These are phyloP conservation scores for Cygnus olor DNA, from an alignment of 2,797 vertebrate genomes.

Conservation along the genomic window DNA sequence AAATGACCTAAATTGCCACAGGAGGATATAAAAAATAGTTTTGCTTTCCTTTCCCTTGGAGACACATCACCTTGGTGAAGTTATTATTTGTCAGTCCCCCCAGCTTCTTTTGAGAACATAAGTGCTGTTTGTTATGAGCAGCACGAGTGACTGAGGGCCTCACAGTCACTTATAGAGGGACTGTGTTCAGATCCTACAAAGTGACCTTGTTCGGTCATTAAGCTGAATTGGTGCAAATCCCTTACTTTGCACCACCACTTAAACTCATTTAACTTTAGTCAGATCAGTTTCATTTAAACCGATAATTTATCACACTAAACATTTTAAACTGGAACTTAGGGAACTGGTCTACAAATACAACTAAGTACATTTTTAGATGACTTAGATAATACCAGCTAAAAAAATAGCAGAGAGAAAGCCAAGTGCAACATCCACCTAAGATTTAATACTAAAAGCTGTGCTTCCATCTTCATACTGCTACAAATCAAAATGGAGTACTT, in stretches of 20 bases:
- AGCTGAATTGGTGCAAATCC: slow-evolving; percentile 48
- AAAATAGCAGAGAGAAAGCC: neutral
- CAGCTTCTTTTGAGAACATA: slow-evolving; percentile 20
- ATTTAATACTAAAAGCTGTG: slow-evolving; percentile 32
- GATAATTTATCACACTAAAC: slow-evolving; percentile 44
- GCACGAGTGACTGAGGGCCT: slow-evolving; percentile 43
- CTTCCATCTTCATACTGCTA: slow-evolving; percentile 53
- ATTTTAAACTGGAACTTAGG: neutral
- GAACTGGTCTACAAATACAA: neutral
- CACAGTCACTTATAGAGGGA: slow-evolving; percentile 20
- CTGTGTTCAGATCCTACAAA: slow-evolving; percentile 30
- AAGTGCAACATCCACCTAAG: slow-evolving; percentile 1
- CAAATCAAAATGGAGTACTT: slow-evolving; percentile 63
- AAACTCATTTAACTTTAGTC: slow-evolving; percentile 40
- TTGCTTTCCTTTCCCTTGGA: slow-evolving; percentile 41
- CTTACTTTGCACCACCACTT: slow-evolving; percentile 53
- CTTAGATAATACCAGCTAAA: slow-evolving; percentile 32
- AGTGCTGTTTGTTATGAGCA: slow-evolving; percentile 17
- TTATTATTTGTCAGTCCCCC: neutral
- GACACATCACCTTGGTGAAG: slow-evolving; percentile 16
- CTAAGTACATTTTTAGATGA: neutral
- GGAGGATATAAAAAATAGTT: neutral
- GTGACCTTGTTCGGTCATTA: slow-evolving; percentile 43
- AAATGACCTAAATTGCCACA: slow-evolving; percentile 3
- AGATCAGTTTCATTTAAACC: neutral